These are phyloP conservation scores for Tiliqua scincoides DNA, from an alignment of 2,113 vertebrate species.

Conservation along the genomic window DNA sequence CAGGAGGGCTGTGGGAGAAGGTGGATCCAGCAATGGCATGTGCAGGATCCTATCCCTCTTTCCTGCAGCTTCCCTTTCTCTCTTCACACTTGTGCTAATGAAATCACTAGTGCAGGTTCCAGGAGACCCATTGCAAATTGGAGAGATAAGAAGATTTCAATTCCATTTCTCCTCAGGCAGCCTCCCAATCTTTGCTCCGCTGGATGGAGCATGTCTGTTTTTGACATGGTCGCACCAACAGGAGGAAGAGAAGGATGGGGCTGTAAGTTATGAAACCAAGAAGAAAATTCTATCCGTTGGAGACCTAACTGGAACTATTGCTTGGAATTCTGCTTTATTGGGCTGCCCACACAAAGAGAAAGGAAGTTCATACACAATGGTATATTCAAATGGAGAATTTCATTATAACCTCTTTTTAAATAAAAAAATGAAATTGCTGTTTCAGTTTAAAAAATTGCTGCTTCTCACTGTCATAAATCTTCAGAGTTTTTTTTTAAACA, in stretches of 20 bases:
- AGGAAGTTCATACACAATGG: neutral
- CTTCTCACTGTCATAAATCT: conserved; percentile 41
- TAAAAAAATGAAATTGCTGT: neutral
- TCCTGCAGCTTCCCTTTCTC: too few relatives aligned
- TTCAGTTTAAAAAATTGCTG: conserved; percentile 32
- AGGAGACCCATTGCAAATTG: too few relatives aligned
- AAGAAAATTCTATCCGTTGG: neutral
- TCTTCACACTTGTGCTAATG: too few relatives aligned
- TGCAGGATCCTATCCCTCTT: too few relatives aligned
- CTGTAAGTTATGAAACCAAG: neutral
- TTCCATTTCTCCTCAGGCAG: too few relatives aligned
- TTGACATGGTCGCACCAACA: neutral
- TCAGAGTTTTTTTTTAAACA: conserved; percentile 50
- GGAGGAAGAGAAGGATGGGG: neutral
- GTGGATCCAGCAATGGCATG: too few relatives aligned
- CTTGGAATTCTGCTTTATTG: neutral
- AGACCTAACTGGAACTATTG: neutral
- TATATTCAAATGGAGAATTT: conserved; percentile 2
- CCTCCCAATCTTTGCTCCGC: too few relatives aligned
- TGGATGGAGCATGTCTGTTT: neutral
- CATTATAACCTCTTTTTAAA: conserved; percentile 21
- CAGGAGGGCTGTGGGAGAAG: too few relatives aligned
- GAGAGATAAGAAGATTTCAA: too few relatives aligned
- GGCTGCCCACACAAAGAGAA: neutral
- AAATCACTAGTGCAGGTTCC: too few relatives aligned